Conservation (phyloP, 2,888 invertebrate species). For the Cephus spinipes region DNA sequence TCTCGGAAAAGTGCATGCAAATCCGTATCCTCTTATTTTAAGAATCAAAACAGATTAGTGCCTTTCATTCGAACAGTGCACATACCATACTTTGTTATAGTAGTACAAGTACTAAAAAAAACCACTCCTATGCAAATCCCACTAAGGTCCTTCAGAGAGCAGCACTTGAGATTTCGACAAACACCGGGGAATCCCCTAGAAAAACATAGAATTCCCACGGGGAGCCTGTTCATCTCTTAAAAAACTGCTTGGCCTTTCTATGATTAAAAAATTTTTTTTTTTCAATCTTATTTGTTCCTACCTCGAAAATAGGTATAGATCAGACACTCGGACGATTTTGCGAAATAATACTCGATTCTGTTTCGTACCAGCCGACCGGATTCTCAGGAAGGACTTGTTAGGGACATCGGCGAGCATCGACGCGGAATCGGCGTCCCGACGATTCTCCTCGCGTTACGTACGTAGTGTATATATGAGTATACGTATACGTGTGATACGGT, state of each 20-base stretch:
- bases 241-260: background rate
- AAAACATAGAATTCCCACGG: slow-evolving; percentile 20
- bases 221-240: background rate
- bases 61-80: slow-evolving; percentile 14
- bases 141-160: slow-evolving; percentile 14
- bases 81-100: background rate
- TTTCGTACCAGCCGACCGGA: background rate
- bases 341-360: background rate
- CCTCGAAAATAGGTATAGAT: background rate
- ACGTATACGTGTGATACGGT: slow-evolving; percentile 46
- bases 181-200: slow-evolving; percentile 20
- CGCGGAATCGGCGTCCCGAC: slow-evolving; percentile 1
- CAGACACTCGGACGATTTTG: background rate
- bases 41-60: slow-evolving; percentile 26
- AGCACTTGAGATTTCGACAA: slow-evolving; percentile 21
- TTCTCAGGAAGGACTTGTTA: background rate
- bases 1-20: background rate
- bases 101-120: background rate
- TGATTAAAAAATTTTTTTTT: background rate
- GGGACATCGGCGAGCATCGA: background rate
- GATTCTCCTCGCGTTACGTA: background rate
- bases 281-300: background rate
- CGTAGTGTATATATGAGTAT: slow-evolving; percentile 34
- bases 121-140: slow-evolving; percentile 18
- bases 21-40: slow-evolving; percentile 20